phyloP scores from a whole-genome alignment of 2,888 invertebrate species.

The Scaeva pyrastri region DNA sequence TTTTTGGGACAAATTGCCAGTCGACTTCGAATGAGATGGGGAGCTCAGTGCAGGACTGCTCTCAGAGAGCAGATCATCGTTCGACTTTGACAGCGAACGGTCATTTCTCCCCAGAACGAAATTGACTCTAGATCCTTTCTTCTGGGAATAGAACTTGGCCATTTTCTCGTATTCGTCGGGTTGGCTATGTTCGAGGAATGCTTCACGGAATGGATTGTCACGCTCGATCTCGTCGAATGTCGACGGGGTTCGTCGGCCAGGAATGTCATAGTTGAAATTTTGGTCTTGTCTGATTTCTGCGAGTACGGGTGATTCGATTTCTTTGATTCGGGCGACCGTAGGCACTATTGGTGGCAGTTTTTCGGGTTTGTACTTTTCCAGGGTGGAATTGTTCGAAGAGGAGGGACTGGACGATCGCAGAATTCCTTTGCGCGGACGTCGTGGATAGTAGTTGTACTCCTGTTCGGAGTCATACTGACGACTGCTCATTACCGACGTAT shows the following conservation, averaged over 20 bases:
- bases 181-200: conserved; percentile 78
- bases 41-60: conserved; percentile 77
- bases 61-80: conserved; percentile 79
- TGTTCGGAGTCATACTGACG: conserved; percentile 83
- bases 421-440: conserved; percentile 82
- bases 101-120: conserved; percentile 79
- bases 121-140: conserved; percentile 79
- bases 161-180: conserved; percentile 82
- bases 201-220: conserved; percentile 83
- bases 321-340: conserved; percentile 82
- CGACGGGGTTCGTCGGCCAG: conserved; percentile 77
- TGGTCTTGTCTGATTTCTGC: conserved; percentile 78
- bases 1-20: conserved; percentile 80
- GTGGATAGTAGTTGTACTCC: conserved; percentile 79
- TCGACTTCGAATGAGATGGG: conserved; percentile 78
- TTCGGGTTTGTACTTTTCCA: conserved; percentile 80
- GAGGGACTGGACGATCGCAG: conserved; percentile 82
- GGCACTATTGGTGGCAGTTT: conserved; percentile 80
- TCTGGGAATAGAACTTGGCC: conserved; percentile 81
- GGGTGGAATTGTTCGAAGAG: conserved; percentile 80
- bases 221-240: conserved; percentile 81
- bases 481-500: conserved; percentile 70
- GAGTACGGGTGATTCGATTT: conserved; percentile 81
- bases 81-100: conserved; percentile 79
- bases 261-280: conserved; percentile 76